Evolutionary conservation across 2,888 invertebrate species (phyloP).

Genomic region (Aleiodes leptofemur): DNA sequence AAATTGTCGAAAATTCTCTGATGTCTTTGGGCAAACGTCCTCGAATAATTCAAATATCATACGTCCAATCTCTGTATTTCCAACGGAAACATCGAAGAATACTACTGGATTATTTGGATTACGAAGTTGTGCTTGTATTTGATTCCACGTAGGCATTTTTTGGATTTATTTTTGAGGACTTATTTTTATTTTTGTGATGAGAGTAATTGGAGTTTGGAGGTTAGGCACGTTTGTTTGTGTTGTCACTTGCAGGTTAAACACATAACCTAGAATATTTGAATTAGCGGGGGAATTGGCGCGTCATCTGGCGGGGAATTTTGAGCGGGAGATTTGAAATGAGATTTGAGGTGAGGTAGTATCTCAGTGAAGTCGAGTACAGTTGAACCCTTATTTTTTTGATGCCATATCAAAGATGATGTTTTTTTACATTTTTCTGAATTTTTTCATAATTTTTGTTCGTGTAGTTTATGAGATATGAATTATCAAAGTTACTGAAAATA

Average conservation of each 20-base stretch:
- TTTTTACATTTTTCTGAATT: too few relatives aligned
- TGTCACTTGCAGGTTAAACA: neutral
- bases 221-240: neutral
- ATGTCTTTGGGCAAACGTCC: conserved; percentile 96
- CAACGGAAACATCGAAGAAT: conserved; percentile 97
- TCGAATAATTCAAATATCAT: conserved; percentile 99
- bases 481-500: too few relatives aligned
- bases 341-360: too few relatives aligned
- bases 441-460: too few relatives aligned
- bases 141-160: conserved; percentile 96
- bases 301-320: too few relatives aligned
- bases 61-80: conserved; percentile 96
- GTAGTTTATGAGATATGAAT: too few relatives aligned
- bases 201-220: neutral
- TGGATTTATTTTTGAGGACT: neutral
- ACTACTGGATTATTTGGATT: conserved; percentile 98
- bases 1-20: conserved; percentile 98
- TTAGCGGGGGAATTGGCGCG: too few relatives aligned
- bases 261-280: neutral
- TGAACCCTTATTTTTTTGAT: too few relatives aligned
- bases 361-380: too few relatives aligned
- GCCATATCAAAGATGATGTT: too few relatives aligned
- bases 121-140: conserved; percentile 91
- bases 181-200: conserved; percentile 1
- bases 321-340: too few relatives aligned